Evolutionary conservation across 2,888 invertebrate genomes (phyloP).

Genomic region (Nineta flava): DNA sequence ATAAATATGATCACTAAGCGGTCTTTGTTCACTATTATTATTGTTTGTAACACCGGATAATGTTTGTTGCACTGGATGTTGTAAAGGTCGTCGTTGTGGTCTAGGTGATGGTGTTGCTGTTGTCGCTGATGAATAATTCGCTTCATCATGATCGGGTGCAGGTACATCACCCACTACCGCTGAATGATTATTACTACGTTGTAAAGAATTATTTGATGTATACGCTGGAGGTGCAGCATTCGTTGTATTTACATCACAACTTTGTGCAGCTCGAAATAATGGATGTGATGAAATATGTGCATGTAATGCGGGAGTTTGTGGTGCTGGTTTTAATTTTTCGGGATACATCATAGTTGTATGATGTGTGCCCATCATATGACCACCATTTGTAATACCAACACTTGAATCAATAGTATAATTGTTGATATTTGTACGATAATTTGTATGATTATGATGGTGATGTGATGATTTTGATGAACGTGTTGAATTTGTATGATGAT

Average conservation of each 20-base stretch:
- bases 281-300: conserved; percentile 19
- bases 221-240: conserved; percentile 25
- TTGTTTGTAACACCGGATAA: not conserved
- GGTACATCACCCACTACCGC: conserved; percentile 27
- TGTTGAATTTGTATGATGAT: conserved; percentile 27
- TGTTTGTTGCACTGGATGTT: not conserved
- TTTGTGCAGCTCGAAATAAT: conserved; percentile 24
- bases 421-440: conserved; percentile 68
- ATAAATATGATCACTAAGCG: conserved; percentile 77
- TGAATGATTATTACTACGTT: conserved; percentile 12
- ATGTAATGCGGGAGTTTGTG: conserved; percentile 22
- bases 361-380: conserved; percentile 25
- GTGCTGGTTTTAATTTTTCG: conserved; percentile 30
- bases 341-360: conserved; percentile 24
- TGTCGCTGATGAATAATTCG: conserved; percentile 47
- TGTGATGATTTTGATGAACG: conserved; percentile 25
- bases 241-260: conserved; percentile 5
- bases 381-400: conserved; percentile 37
- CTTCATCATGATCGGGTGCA: conserved; percentile 35
- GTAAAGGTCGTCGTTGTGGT: conserved; percentile 23
- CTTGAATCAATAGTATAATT: conserved; percentile 64
- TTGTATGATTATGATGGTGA: conserved; percentile 31
- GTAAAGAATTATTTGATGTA: conserved; percentile 21
- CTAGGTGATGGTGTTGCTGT: conserved; percentile 47
- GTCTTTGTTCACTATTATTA: conserved; percentile 28